A percentile compares a stretch with the other conserved stretches of the same genome.
Evolutionary conservation across 2,888 invertebrate genomes (phyloP).

Genomic region (Crematogaster levior): DNA sequence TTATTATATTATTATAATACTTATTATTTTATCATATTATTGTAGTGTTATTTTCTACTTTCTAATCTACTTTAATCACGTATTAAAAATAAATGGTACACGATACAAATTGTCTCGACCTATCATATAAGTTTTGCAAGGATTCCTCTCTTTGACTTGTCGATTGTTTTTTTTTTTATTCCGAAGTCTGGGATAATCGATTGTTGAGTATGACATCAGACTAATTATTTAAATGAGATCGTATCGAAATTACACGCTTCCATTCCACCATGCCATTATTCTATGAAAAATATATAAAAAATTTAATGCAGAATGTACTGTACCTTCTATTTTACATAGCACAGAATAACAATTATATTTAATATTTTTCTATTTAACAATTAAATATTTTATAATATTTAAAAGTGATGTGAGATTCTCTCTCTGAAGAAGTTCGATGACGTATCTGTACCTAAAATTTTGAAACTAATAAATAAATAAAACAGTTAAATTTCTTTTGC

Average conservation of each 20-base stretch:
- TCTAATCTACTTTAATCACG: neutral
- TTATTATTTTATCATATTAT: neutral
- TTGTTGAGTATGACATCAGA: slow-evolving; percentile 2
- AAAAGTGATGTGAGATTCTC: neutral
- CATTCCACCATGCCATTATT: neutral
- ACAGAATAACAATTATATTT: neutral
- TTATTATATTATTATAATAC: neutral
- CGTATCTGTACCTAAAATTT: neutral
- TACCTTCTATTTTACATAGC: neutral
- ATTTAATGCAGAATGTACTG: neutral
- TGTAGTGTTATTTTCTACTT: neutral
- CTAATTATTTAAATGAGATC: slow-evolving; percentile 35
- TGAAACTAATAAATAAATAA: neutral
- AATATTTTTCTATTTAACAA: no score
- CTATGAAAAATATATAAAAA: neutral
- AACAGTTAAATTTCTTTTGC: neutral
- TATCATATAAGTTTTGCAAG: neutral
- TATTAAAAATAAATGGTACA: neutral
- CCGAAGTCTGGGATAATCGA: neutral
- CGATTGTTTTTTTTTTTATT: neutral
- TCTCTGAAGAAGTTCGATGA: neutral
- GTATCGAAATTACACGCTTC: neutral
- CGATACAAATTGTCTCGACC: neutral
- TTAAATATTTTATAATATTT: neutral
- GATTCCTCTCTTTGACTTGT: neutral